Conservation (phyloP, 2,888 invertebrate species). For the Magallana nippona region DNA sequence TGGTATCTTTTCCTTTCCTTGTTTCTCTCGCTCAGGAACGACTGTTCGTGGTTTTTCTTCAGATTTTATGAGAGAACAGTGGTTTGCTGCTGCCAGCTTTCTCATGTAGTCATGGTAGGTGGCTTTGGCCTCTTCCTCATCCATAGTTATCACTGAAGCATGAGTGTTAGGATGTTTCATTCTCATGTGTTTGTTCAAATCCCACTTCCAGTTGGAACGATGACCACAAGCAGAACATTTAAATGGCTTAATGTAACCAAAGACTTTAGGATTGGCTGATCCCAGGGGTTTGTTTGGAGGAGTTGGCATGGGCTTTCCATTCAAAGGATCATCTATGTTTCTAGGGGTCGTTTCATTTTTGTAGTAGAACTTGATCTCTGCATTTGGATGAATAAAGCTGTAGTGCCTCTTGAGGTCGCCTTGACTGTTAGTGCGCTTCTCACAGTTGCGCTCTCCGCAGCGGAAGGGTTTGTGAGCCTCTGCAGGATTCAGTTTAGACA, state of each 20-base stretch:
- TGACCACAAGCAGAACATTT: constrained; percentile 96
- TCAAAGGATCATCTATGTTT: constrained; percentile 21
- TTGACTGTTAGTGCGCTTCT: constrained; percentile 65
- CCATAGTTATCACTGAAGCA: constrained; percentile 71
- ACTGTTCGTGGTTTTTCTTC: constrained; percentile 31
- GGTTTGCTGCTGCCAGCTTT: constrained; percentile 39
- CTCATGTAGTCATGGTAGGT: constrained; percentile 66
- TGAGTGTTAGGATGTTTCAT: constrained; percentile 68
- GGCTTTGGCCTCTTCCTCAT: constrained; percentile 74
- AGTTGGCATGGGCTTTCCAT: constrained; percentile 40
- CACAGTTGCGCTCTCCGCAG: constrained; percentile 69
- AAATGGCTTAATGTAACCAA: constrained; percentile 84
- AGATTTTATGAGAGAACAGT: constrained; percentile 15
- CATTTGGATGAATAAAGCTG: constrained; percentile 71
- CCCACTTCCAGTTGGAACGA: constrained; percentile 98
- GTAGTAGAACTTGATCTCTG: constrained; percentile 69
- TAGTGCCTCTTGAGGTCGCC: constrained; percentile 75
- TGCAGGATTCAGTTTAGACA: constrained; percentile 39
- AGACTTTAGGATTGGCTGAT: constrained; percentile 64
- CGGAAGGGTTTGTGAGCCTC: constrained; percentile 62
- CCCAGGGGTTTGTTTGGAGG: not conserved
- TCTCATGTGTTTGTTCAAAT: constrained; percentile 95
- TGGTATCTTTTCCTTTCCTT: constrained; percentile 23
- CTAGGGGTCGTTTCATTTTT: constrained; percentile 46
- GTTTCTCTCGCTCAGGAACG: constrained; percentile 13